phyloP scores from a whole-genome alignment of 2,888 invertebrate species.

The Pegoplata infirma region DNA sequence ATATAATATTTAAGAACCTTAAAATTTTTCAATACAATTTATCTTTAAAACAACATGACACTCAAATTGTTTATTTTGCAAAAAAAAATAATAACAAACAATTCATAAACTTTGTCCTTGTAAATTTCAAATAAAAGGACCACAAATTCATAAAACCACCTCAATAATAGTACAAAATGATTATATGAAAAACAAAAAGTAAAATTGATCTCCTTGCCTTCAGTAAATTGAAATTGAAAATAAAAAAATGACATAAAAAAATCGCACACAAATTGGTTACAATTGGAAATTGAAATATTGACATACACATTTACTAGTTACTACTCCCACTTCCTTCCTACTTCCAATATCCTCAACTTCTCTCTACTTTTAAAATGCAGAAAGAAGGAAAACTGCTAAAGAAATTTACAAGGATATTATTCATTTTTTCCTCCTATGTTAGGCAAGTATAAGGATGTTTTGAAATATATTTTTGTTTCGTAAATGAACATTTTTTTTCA shows the following conservation, averaged over 20 bases:
- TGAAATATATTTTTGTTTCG: too few relatives aligned
- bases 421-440: not conserved
- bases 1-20: too few relatives aligned
- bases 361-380: not conserved
- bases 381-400: not conserved
- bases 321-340: too few relatives aligned
- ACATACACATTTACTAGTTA: slow-evolving; percentile 21
- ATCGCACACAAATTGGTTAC: slow-evolving; percentile 31
- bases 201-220: slow-evolving; percentile 19
- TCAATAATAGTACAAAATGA: slow-evolving; percentile 11
- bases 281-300: slow-evolving; percentile 46
- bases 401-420: not conserved
- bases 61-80: too few relatives aligned
- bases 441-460: too few relatives aligned
- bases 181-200: slow-evolving; percentile 29
- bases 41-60: too few relatives aligned
- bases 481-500: too few relatives aligned
- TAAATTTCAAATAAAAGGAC: slow-evolving; percentile 10
- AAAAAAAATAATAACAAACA: not conserved
- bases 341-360: not conserved
- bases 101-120: not conserved
- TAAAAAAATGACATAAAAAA: not conserved
- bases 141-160: not conserved
- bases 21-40: too few relatives aligned
- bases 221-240: slow-evolving; percentile 30